Evolutionary conservation across 2,113 vertebrate species (phyloP), one percentile per base, ranked within the genome.

Genomic region (Nerophis ophidion): DNA sequence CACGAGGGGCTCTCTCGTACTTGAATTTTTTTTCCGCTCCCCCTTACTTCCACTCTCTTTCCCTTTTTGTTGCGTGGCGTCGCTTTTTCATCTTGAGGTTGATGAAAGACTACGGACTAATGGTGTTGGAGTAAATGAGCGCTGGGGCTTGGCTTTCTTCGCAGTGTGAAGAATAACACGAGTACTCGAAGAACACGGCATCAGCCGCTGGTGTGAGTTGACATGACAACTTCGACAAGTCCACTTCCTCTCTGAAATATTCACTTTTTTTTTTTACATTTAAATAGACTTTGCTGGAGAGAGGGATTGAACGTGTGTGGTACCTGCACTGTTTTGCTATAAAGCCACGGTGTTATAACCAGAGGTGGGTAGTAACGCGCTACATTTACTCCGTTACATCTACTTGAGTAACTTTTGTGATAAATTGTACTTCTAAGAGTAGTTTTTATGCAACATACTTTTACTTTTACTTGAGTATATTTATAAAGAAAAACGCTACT

Each of bases 191-290:
- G 47, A 57, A 58, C 17, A 57, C 6, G 57, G 66, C 59, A 79
- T 58, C 52, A 57, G 52, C 47, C 69, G 61, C 72, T 57, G 65
- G 65, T 52, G 48, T 48, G 65, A 76, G 46, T 51, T 16, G 7
- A 51, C 33, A 35, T 69, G 60, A 66, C 57, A 71, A 63, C 45
- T 70, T 62, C 40, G 66, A 71, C 55, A 69, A 75, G 64, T 59
- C n/a, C n/a, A n/a, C n/a, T n/a, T n/a, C n/a, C n/a, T n/a, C n/a
- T n/a, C n/a, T n/a, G n/a, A n/a, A n/a, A n/a, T n/a, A n/a, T n/a
- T n/a, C n/a, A n/a, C n/a, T n/a, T n/a, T n/a, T n/a, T n/a, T n/a
- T 61, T 74, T 66, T 67, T 75, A 52, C 13, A 35, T 44, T 74
- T 69, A 75, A 48, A 71, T 61, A 60, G 44, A 70, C 62, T 81